Evolutionary conservation across 2,888 invertebrate genomes (phyloP).

Genomic region (Parochlus steinenii): DNA sequence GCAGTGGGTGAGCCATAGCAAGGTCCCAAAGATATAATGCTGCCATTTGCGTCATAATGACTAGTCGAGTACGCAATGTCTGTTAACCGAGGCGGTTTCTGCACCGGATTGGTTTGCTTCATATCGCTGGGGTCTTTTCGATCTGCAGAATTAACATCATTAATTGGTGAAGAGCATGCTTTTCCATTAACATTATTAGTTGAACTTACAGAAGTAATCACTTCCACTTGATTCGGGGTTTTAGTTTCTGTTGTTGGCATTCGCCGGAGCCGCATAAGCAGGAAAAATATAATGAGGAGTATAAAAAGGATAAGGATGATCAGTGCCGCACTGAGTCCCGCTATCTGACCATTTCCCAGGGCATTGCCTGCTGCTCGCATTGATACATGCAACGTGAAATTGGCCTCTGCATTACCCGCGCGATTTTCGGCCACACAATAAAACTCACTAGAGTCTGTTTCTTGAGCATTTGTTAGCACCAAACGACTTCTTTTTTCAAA

Average conservation of each 20-base stretch:
- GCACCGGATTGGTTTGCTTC: slow-evolving; percentile 42
- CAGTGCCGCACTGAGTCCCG: slow-evolving; percentile 66
- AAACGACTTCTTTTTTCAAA: slow-evolving; percentile 60
- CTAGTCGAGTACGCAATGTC: slow-evolving; percentile 52
- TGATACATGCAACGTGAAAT: slow-evolving; percentile 72
- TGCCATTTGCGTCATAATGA: slow-evolving; percentile 50
- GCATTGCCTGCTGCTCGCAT: slow-evolving; percentile 64
- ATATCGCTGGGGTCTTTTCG: slow-evolving; percentile 29
- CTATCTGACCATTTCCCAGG: slow-evolving; percentile 69
- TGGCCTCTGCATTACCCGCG: slow-evolving; percentile 74
- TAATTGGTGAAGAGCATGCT: slow-evolving; percentile 25
- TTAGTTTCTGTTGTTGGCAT: slow-evolving; percentile 58
- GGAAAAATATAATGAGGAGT: slow-evolving; percentile 50
- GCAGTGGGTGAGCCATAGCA: slow-evolving; percentile 59
- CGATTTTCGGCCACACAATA: slow-evolving; percentile 82
- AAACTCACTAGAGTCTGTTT: slow-evolving; percentile 67
- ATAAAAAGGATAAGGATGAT: slow-evolving; percentile 62
- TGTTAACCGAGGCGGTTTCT: slow-evolving; percentile 51
- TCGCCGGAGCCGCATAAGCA: slow-evolving; percentile 57
- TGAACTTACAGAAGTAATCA: slow-evolving; percentile 42
- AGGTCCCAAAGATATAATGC: slow-evolving; percentile 42
- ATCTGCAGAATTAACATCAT: slow-evolving; percentile 21
- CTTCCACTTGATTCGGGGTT: slow-evolving; percentile 55
- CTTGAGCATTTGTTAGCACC: slow-evolving; percentile 65
- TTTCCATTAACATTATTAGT: slow-evolving; percentile 34